These are phyloP conservation scores for Planiliza haematocheilus DNA, from an alignment of 2,113 vertebrate genomes.

Conservation along the genomic window DNA sequence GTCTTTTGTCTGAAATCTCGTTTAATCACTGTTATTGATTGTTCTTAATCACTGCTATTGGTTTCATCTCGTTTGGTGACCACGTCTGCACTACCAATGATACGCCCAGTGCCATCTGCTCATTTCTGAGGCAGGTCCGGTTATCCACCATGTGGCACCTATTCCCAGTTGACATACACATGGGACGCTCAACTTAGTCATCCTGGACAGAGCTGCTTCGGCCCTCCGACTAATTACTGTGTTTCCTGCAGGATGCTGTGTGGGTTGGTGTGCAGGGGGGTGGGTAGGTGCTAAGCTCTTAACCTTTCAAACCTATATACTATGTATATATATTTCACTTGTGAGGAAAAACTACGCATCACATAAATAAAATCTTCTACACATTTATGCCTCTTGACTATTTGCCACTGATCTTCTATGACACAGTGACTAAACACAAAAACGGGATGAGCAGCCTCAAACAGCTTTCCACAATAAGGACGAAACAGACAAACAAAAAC, in stretches of 20 bases:
- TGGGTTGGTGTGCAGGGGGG: neutral
- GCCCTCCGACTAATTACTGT: conserved; percentile 19
- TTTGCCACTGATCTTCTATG: conserved; percentile 4
- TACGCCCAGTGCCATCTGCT: conserved; percentile 62
- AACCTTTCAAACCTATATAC: neutral
- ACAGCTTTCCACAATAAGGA: conserved; percentile 21
- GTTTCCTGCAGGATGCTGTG: conserved; percentile 10
- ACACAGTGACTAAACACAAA: conserved; percentile 4
- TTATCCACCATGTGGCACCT: conserved; percentile 53
- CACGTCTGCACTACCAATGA: conserved; percentile 47
- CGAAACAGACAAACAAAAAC: conserved; percentile 33
- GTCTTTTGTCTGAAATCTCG: conserved; percentile 61
- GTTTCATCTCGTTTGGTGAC: conserved; percentile 61
- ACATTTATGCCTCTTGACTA: neutral
- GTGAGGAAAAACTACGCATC: neutral
- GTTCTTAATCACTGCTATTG: conserved; percentile 56
- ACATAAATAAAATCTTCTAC: neutral
- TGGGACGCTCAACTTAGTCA: conserved; percentile 20
- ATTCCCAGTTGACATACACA: conserved; percentile 47
- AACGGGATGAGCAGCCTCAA: neutral
- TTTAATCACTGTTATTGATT: conserved; percentile 76
- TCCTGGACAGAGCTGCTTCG: conserved; percentile 10
- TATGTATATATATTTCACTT: neutral
- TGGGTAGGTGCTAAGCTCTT: neutral
- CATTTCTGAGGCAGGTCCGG: conserved; percentile 22